Conservation (phyloP, 2,888 invertebrate genomes). For the Corythucha ciliata region DNA sequence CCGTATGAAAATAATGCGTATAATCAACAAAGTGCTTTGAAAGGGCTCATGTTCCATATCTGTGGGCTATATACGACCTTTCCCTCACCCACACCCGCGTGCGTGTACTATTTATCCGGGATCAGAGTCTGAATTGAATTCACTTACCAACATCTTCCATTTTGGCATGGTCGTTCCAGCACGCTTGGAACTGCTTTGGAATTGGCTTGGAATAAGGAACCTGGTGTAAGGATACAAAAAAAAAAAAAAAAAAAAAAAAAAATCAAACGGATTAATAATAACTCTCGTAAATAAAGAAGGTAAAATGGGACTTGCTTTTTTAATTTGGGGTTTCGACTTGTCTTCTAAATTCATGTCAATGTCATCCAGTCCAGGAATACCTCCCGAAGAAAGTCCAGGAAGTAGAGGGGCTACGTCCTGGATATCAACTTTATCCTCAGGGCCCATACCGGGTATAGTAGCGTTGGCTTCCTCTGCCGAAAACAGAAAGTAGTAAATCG, state of each 20-base stretch:
- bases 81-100: no score
- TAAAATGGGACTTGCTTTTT: constrained; percentile 42
- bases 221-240: constrained; percentile 34
- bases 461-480: constrained; percentile 58
- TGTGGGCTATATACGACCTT: no score
- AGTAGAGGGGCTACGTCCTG: constrained; percentile 39
- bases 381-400: constrained; percentile 40
- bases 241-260: constrained; percentile 14
- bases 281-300: background rate
- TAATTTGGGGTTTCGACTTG: constrained; percentile 43
- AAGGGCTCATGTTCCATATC: no score
- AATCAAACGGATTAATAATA: background rate
- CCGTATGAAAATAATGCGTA: no score
- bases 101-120: no score
- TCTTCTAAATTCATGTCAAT: constrained; percentile 66
- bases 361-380: constrained; percentile 79
- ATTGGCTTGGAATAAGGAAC: constrained; percentile 94
- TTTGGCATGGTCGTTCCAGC: constrained; percentile 75
- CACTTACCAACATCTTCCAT: constrained; percentile 32
- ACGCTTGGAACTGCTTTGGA: constrained; percentile 92
- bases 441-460: constrained; percentile 94
- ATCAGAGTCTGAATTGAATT: no score
- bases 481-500: background rate
- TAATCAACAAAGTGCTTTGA: no score
- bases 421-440: constrained; percentile 78